Evolutionary conservation across 2,888 invertebrate species (phyloP), one percentile per base, ranked within the genome.

Genomic region (Pollenia labialis): DNA sequence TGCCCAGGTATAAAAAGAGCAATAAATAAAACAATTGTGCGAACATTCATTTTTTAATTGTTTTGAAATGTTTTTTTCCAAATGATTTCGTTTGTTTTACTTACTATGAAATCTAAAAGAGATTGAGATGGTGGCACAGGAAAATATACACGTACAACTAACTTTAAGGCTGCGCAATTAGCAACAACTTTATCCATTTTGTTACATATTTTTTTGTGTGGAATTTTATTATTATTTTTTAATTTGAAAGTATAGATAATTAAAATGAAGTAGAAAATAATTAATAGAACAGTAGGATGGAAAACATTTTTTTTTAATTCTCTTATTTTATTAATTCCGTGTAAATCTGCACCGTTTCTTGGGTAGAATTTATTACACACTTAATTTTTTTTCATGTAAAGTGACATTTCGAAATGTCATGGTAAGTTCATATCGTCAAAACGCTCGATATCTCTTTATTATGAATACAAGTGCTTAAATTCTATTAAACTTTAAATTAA

Each of bases 111-210:
- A 71, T 71, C 75, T 62, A 14, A 48, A 58, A 79, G 79, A 64
- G 77, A 23, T 52, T 68, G 52, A 2, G 40, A 10, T 82, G 86
- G 42, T 71, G 50, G 60, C 75, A 56, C 52, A 69, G 16, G 42
- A 68, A 60, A 52, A 44, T 62, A 69, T 11, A 77, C 64, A 77
- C 60, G 72, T 76, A 72, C 72, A 81, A 18, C 48, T 75, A 81
- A 18, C 48, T 75, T 32, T 71, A 54, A 83, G 77, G 76, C 85
- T 64, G 54, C 18, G 80, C 84, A 82, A 85, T 81, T 81, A 81
- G 84, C 84, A 80, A 86, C 86, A 86, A 86, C 87, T 87, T 87
- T 77, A 87, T 87, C 77, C 81, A 77, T 76, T 87, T 81, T 81
- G 50, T 52, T 46, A 40, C 3, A 54, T 46, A 54, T 23, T 58